phyloP scores from a whole-genome alignment of 2,888 invertebrate species.

The Hanleya hanleyi region DNA sequence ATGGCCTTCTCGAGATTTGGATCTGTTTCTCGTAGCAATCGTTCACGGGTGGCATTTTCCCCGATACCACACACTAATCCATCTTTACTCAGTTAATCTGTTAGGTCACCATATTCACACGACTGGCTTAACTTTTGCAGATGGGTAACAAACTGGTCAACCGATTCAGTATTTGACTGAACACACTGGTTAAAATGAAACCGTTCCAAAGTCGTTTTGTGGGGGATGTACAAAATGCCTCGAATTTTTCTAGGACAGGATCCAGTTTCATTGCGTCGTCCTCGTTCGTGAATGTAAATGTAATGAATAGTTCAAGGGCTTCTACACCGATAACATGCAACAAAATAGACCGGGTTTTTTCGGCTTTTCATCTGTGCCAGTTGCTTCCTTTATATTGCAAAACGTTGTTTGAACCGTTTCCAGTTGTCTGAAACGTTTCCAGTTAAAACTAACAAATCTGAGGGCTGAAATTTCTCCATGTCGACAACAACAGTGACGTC shows the following conservation, averaged over 20 bases:
- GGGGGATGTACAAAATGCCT: neutral
- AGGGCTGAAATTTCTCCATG: neutral
- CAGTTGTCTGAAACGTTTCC: slow-evolving; percentile 9
- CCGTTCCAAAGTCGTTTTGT: neutral
- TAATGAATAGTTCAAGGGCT: slow-evolving; percentile 22
- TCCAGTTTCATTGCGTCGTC: too few relatives aligned
- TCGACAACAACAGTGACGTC: neutral
- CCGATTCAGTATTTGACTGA: slow-evolving; percentile 17
- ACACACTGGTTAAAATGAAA: neutral
- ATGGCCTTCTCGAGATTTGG: neutral
- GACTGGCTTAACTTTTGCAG: slow-evolving; percentile 19
- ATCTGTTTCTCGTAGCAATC: neutral
- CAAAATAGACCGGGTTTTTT: slow-evolving; percentile 12
- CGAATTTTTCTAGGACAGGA: too few relatives aligned
- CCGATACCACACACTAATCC: neutral
- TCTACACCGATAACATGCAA: slow-evolving; percentile 18
- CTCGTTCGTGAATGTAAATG: slow-evolving; percentile 9
- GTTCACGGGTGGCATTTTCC: neutral
- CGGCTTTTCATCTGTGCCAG: slow-evolving; percentile 4
- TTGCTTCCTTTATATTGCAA: slow-evolving; percentile 19
- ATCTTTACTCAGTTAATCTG: slow-evolving; percentile 12
- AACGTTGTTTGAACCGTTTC: slow-evolving; percentile 15
- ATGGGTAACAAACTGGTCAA: slow-evolving; percentile 23
- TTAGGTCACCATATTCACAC: slow-evolving; percentile 25
- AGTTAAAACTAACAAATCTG: neutral